Conservation (phyloP, 2,797 vertebrate genomes). For the Sternotherus odoratus region DNA sequence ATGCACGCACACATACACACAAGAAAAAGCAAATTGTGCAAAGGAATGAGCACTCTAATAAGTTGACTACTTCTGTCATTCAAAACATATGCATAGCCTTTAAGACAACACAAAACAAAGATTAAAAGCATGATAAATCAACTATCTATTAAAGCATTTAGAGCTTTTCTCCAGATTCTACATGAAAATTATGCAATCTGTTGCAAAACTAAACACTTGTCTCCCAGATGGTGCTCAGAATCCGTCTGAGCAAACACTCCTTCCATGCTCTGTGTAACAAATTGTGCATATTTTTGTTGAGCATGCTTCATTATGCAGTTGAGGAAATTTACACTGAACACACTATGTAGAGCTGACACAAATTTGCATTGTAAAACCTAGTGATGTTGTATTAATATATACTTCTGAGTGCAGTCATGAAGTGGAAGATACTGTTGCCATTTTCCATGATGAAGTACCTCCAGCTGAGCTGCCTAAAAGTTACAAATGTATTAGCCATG, state of each 20-base stretch:
- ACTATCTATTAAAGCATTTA: constrained; percentile 83
- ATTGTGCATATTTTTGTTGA: constrained; percentile 65
- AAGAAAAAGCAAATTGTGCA: constrained; percentile 64
- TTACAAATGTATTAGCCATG: not conserved
- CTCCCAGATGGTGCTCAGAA: constrained; percentile 82
- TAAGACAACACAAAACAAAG: constrained; percentile 82
- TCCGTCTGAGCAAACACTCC: constrained; percentile 79
- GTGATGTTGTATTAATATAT: constrained; percentile 32
- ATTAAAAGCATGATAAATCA: constrained; percentile 82
- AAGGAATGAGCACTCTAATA: constrained; percentile 76
- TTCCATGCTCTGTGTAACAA: constrained; percentile 74
- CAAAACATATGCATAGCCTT: constrained; percentile 83
- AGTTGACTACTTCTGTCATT: constrained; percentile 79
- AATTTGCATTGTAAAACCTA: constrained; percentile 68
- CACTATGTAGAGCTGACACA: constrained; percentile 6
- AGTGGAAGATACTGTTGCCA: constrained; percentile 41
- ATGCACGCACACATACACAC: constrained; percentile 42
- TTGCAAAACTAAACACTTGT: constrained; percentile 82
- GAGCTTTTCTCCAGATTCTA: constrained; percentile 82
- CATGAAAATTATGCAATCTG: constrained; percentile 83
- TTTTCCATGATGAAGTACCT: constrained; percentile 6
- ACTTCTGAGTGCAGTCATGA: constrained; percentile 49
- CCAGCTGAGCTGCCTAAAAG: not conserved
- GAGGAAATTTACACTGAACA: constrained; percentile 69
- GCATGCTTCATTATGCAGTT: constrained; percentile 64